Evolutionary conservation across 2,797 vertebrate species (phyloP), one percentile per base, ranked within the genome.

Genomic region (Ciconia nigra): DNA sequence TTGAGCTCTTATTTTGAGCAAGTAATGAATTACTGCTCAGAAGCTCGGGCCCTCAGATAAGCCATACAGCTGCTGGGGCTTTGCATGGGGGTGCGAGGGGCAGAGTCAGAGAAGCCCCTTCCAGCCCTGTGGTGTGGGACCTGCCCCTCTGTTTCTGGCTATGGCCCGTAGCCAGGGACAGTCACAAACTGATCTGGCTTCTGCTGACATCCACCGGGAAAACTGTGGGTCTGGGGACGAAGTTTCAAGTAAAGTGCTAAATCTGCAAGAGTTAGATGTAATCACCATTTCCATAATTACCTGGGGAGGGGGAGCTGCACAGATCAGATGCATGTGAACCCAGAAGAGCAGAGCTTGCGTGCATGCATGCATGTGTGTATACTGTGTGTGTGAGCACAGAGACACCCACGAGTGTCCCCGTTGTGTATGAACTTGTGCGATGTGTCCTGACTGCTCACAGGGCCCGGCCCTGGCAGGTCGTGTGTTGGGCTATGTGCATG

Each of bases 401-500:
- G 58, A 18, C 25, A 18, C n/a, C 37, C 2, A 1, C 20, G 9
- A 3, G 5, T 5, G 14, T 54, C n/a, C 77, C 25, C 12, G 3
- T 4, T 10, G 3, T 1, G 2, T 13, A 11, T 4, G 39, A 33
- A 18, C 46, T 26, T 1, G 1, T 16, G 73, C 2, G 2, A 24
- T 9, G 20, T 16, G 9, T 29, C 73, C 65, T 11, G 28, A 3
- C 3, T 3, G 49, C 49, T 39, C 31, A 3, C 9, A 5, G 41
- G 21, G 26, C 35, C 29, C 1, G 6, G 25, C 22, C 7, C 63
- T 37, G 62, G 47, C n/a, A n/a, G 33, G 61, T 28, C 2, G 2
- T 0, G 3, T 33, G 49, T 7, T 28, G 52, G 42, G 31, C 44
- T 46, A n/a, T 0, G 3, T 12, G 39, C 15, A 10, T 0, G 0